Percentiles rank a stretch among this genome's conserved stretches.
phyloP scores from a whole-genome alignment of 1,140 invertebrate species.

The Papilio helenus region DNA sequence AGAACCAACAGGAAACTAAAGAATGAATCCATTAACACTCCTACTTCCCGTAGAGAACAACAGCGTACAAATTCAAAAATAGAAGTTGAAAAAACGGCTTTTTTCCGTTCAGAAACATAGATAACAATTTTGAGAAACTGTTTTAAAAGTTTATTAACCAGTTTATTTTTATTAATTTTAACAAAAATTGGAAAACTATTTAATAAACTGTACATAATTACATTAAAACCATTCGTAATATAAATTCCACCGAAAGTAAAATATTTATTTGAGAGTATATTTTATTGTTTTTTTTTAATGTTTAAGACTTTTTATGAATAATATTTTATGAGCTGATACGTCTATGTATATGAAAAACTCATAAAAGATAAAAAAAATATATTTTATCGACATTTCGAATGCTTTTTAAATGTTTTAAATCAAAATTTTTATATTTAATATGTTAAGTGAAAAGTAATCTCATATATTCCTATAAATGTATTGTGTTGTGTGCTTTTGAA shows the following conservation, averaged over 20 bases:
- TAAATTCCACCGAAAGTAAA: slow-evolving; percentile 31
- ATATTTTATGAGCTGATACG: slow-evolving; percentile 15
- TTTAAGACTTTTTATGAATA: slow-evolving; percentile 30
- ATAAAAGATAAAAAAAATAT: slow-evolving; percentile 16
- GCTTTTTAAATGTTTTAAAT: slow-evolving; percentile 14
- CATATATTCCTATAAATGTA: slow-evolving; percentile 36
- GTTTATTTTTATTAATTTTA: no score
- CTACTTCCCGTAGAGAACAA: background rate
- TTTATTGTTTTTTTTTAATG: slow-evolving; percentile 32
- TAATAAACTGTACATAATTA: slow-evolving; percentile 7
- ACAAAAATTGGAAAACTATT: background rate
- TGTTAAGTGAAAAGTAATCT: slow-evolving; percentile 30
- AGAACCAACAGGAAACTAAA: slow-evolving; percentile 60
- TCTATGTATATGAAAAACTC: slow-evolving; percentile 8
- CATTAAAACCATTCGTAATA: background rate
- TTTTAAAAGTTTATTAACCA: background rate
- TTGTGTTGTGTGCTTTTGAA: slow-evolving; percentile 35
- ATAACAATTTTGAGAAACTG: background rate
- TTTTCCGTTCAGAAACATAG: background rate
- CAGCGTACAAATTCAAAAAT: background rate
- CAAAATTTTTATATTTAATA: slow-evolving; percentile 18
- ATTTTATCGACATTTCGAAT: slow-evolving; percentile 7
- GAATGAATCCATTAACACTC: slow-evolving; percentile 51
- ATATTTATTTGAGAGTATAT: slow-evolving; percentile 38
- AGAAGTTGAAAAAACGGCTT: background rate